Conservation (phyloP, 2,797 vertebrate genomes). For the Myotis findleyi region DNA sequence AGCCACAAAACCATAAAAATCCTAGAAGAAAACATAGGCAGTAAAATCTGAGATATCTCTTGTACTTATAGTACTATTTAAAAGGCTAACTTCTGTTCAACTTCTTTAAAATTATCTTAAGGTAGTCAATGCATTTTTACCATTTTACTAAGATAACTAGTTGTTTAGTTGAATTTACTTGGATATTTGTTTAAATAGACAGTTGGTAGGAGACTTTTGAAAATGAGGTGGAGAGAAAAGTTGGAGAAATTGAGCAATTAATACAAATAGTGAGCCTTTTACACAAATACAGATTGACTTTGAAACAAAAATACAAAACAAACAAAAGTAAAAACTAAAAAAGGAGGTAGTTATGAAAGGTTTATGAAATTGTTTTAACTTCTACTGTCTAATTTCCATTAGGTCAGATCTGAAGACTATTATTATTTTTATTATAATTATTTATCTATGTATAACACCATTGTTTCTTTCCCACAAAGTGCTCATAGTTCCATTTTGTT, state of each 20-base stretch:
- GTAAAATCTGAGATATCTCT: background rate
- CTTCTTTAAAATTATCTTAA: conserved; percentile 5
- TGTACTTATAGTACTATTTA: background rate
- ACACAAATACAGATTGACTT: conserved; percentile 44
- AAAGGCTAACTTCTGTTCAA: background rate
- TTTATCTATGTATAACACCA: conserved; percentile 26
- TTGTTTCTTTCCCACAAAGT: conserved; percentile 43
- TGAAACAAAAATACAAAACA: conserved; percentile 4
- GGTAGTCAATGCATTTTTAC: background rate
- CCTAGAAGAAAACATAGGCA: background rate
- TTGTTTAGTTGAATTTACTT: conserved; percentile 7
- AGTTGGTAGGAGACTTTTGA: background rate
- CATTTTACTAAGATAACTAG: conserved; percentile 22
- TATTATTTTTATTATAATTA: conserved; percentile 73
- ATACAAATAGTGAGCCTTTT: conserved; percentile 48
- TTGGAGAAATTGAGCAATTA: conserved; percentile 51
- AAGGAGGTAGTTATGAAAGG: conserved; percentile 39
- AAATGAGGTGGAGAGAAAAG: conserved; percentile 7
- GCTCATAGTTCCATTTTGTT: conserved; percentile 40
- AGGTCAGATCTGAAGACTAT: conserved; percentile 47
- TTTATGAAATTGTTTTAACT: conserved; percentile 63
- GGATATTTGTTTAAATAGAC: conserved; percentile 27
- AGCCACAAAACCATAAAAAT: background rate
- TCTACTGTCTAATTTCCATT: conserved; percentile 51
- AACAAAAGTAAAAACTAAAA: background rate